Conservation (phyloP, 2,888 invertebrate species). For the Salpingus planirostris region DNA sequence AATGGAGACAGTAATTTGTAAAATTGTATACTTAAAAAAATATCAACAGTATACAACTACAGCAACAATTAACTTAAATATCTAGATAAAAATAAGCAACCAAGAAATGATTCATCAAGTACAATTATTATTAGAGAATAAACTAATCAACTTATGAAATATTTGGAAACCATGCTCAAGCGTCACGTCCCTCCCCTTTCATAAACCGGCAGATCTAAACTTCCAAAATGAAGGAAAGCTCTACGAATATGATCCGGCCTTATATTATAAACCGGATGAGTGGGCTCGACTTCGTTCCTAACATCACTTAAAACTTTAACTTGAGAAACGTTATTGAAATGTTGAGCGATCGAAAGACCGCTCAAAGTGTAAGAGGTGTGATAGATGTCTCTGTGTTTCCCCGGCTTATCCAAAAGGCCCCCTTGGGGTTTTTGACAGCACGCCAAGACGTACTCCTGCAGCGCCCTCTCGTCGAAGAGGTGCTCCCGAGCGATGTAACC, state of each 20-base stretch:
- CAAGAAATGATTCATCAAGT: no score
- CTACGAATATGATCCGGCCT: slow-evolving; percentile 55
- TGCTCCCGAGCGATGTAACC: slow-evolving; percentile 47
- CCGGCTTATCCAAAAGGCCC: slow-evolving; percentile 93
- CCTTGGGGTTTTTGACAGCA: slow-evolving; percentile 86
- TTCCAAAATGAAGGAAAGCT: slow-evolving; percentile 43
- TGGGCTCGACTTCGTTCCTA: slow-evolving; percentile 60
- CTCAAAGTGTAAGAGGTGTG: slow-evolving; percentile 96
- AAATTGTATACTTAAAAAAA: no score
- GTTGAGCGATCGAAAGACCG: slow-evolving; percentile 90
- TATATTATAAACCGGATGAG: slow-evolving; percentile 79
- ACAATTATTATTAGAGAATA: no score
- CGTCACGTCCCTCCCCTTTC: no score
- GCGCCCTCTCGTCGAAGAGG: slow-evolving; percentile 76
- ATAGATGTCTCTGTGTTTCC: slow-evolving; percentile 84
- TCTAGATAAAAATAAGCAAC: no score
- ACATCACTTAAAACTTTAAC: slow-evolving; percentile 55
- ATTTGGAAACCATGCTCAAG: no score
- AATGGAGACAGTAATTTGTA: no score
- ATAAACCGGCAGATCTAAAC: slow-evolving; percentile 19
- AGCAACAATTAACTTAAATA: no score
- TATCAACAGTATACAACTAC: no score
- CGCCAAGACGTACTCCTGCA: slow-evolving; percentile 90
- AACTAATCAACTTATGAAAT: no score
- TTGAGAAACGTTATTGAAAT: slow-evolving; percentile 44